Evolutionary conservation across 1,140 invertebrate species (phyloP).

Genomic region (Drosophila littoralis): DNA sequence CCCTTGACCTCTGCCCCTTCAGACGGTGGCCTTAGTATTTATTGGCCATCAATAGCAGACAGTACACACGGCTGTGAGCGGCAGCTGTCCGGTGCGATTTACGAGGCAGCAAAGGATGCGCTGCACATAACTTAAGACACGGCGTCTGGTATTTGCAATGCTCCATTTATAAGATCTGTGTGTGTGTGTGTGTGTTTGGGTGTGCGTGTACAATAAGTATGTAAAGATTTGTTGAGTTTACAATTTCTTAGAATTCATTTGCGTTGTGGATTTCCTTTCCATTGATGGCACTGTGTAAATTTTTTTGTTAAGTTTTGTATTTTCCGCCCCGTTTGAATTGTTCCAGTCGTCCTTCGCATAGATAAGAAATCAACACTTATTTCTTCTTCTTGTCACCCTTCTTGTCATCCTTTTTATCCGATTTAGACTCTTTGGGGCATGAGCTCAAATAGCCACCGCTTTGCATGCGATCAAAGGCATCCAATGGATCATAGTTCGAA

Average conservation of each 20-base stretch:
- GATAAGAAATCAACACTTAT: neutral
- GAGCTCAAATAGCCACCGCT: slow-evolving; percentile 53
- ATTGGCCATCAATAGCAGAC: slow-evolving; percentile 11
- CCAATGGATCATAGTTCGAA: slow-evolving; percentile 52
- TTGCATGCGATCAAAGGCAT: slow-evolving; percentile 63
- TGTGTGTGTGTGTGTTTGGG: neutral
- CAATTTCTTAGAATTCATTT: slow-evolving; percentile 29
- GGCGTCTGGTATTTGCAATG: slow-evolving; percentile 30
- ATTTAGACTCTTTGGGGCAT: slow-evolving; percentile 32
- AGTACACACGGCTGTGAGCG: neutral
- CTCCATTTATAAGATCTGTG: slow-evolving; percentile 30
- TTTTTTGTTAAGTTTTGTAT: neutral
- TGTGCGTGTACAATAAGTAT: neutral
- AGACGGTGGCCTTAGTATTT: neutral
- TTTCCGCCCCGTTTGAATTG: no score
- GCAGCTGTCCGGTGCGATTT: slow-evolving; percentile 3
- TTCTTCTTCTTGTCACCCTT: slow-evolving; percentile 15
- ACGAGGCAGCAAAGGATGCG: neutral
- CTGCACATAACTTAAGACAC: neutral
- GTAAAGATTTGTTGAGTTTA: neutral
- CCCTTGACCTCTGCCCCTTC: neutral
- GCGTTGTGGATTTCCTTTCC: slow-evolving; percentile 34
- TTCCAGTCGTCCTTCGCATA: no score
- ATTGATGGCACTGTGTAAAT: neutral
- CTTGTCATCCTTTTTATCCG: slow-evolving; percentile 33